A percentile compares a stretch with the other conserved stretches of the same genome.
Conservation (phyloP, 2,888 invertebrate genomes). For the Nemotelus nigrinus region DNA sequence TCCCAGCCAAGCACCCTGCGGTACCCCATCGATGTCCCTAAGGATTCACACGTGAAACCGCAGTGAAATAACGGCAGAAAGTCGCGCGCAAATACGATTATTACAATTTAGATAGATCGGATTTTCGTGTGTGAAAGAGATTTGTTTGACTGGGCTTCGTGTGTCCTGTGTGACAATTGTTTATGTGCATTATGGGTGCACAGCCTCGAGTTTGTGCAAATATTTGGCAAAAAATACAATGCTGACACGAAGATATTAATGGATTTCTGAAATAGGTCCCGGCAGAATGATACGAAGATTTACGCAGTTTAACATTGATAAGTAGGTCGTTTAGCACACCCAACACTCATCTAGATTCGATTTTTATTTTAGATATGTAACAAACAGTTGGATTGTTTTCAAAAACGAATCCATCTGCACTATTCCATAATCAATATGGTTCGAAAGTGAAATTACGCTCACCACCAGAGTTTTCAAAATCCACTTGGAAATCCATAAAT, state of each 20-base stretch:
- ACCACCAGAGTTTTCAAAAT: not conserved
- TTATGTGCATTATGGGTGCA: conserved; percentile 27
- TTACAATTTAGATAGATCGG: conserved; percentile 25
- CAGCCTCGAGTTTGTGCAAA: conserved; percentile 38
- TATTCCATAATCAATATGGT: no score
- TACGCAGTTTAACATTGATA: no score
- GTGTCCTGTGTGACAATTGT: conserved; percentile 35
- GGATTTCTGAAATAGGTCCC: no score
- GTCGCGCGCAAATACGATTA: conserved; percentile 35
- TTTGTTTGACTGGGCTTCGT: conserved; percentile 34
- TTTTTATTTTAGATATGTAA: no score
- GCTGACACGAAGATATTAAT: not conserved
- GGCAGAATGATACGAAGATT: no score
- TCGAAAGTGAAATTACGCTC: no score
- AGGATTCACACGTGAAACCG: conserved; percentile 37
- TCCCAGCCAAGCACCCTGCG: conserved; percentile 45
- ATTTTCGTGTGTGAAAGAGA: conserved; percentile 36
- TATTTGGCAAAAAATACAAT: conserved; percentile 10
- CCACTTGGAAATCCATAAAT: conserved; percentile 26
- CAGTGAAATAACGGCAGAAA: conserved; percentile 28
- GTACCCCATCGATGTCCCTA: conserved; percentile 37
- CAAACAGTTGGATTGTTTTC: no score
- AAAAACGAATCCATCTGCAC: no score
- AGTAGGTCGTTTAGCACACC: no score
- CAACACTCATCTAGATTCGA: no score